phyloP scores from a whole-genome alignment of 2,888 invertebrate genomes.

The Ectemnius cavifrons region DNA sequence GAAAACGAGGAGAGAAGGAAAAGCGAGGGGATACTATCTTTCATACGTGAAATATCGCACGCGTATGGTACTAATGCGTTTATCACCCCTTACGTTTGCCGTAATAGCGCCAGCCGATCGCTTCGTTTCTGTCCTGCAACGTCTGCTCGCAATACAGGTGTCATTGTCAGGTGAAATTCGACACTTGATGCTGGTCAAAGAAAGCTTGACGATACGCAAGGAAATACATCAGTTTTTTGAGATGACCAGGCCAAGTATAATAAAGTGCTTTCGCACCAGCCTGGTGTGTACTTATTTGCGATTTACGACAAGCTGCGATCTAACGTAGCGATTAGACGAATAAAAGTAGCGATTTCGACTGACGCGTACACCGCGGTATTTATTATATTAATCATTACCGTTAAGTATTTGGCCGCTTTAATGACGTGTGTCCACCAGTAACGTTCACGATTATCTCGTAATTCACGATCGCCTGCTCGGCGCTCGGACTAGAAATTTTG shows the following conservation, averaged over 20 bases:
- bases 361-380: slow-evolving; percentile 33
- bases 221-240: background rate
- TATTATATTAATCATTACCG: slow-evolving; percentile 45
- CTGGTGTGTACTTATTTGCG: too few relatives aligned
- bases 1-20: slow-evolving; percentile 35
- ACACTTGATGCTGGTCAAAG: too few relatives aligned
- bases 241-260: too few relatives aligned
- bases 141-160: too few relatives aligned
- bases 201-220: background rate
- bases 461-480: slow-evolving; percentile 49
- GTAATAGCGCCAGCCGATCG: slow-evolving; percentile 27
- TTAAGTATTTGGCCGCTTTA: slow-evolving; percentile 68
- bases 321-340: background rate
- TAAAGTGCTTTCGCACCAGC: too few relatives aligned
- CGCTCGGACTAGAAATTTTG: slow-evolving; percentile 75
- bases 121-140: background rate
- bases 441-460: slow-evolving; percentile 38
- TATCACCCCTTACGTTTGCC: slow-evolving; percentile 3
- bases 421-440: slow-evolving; percentile 58
- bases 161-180: too few relatives aligned
- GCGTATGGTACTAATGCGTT: slow-evolving; percentile 26
- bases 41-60: slow-evolving; percentile 20
- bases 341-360: slow-evolving; percentile 26
- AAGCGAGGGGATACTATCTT: slow-evolving; percentile 13
- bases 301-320: too few relatives aligned